phyloP scores from a whole-genome alignment of 2,888 invertebrate genomes.

The Polymixis lichenea region DNA sequence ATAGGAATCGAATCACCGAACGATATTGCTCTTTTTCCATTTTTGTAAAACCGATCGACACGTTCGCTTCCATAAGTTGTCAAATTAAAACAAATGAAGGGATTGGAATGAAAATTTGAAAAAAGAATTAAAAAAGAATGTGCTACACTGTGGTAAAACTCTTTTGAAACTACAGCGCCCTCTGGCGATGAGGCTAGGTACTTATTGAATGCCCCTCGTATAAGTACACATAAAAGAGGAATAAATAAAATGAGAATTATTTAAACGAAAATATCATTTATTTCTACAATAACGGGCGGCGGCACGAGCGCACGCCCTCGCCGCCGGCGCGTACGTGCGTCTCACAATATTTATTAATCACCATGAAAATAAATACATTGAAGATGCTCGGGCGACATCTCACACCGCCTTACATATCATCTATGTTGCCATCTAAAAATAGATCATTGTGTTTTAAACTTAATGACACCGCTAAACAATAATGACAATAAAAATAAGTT shows the following conservation, averaged over 20 bases:
- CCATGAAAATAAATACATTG: conserved; percentile 87
- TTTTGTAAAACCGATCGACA: too few relatives aligned
- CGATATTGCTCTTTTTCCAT: too few relatives aligned
- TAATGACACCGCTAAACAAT: conserved; percentile 84
- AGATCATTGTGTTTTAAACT: conserved; percentile 83
- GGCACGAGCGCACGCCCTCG: conserved; percentile 74
- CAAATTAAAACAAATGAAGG: too few relatives aligned
- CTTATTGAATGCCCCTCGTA: too few relatives aligned
- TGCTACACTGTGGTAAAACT: too few relatives aligned
- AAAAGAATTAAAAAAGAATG: too few relatives aligned
- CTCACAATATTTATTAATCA: conserved; percentile 88
- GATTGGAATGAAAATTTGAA: too few relatives aligned
- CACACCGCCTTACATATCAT: conserved; percentile 82
- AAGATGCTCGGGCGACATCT: conserved; percentile 79
- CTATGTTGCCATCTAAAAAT: conserved; percentile 85
- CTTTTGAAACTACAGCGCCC: too few relatives aligned
- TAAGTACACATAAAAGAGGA: not conserved
- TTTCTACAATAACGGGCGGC: conserved; percentile 88
- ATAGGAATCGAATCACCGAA: too few relatives aligned
- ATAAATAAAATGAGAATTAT: conserved; percentile 81
- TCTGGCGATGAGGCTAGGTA: too few relatives aligned
- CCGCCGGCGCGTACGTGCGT: conserved; percentile 83
- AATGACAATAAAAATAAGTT: conserved; percentile 84
- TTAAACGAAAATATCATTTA: conserved; percentile 91
- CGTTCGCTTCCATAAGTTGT: too few relatives aligned